Base-by-base conservation (phyloP, 2,888 invertebrate genomes). In the Rhaphigaster nebulosa region DNA sequence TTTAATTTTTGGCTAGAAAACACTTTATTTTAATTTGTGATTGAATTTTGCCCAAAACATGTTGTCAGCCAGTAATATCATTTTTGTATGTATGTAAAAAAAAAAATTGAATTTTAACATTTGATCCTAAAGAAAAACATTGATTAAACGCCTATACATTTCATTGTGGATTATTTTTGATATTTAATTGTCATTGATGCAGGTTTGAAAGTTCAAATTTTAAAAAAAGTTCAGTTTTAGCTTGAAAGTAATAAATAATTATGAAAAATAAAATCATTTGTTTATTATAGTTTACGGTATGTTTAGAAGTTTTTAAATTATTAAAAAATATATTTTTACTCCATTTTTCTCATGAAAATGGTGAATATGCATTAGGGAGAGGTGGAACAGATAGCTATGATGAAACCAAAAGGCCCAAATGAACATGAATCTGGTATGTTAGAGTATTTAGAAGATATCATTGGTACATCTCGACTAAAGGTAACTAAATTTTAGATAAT, bases 301-400 rank as follows among this genome's bases (percentile, higher is more conserved):
- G 56, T 26, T 56, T 56, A 23, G 13, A 8, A 26, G 12, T 34
- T 80, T 84, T 84, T 26, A 12, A 80, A 84, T 84, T 84, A 45
- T 23, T 84, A 84, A 38, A 80, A 45, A 8, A 84, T 60, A n/a
- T n/a, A 12, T 60, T n/a, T 60, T 1, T 60, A 60, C 0, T 60
- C 26, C 1, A 60, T 60, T 84, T 3, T 8, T 80, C 15, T 80
- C 18, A 60, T 60, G 10, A 26, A n/a, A 6, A 60, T 23, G 20
- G 89, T 92, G 90, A 90, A 34, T 91, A 92, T 94, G 91, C 92
- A 15, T 80, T 80, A 99, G 97, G 99, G 99, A 87, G 99, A 99
- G 95, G 99, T 99, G 0, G 99, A 99, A 94, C 98, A 99, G 93
- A 99, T 99, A 93, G 97, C 99, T 0, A 96, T 99, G 97, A 99